Percentiles rank a stretch among this genome's conserved stretches.
phyloP scores from a whole-genome alignment of 1,140 invertebrate genomes.

The Diabrotica undecimpunctata region DNA sequence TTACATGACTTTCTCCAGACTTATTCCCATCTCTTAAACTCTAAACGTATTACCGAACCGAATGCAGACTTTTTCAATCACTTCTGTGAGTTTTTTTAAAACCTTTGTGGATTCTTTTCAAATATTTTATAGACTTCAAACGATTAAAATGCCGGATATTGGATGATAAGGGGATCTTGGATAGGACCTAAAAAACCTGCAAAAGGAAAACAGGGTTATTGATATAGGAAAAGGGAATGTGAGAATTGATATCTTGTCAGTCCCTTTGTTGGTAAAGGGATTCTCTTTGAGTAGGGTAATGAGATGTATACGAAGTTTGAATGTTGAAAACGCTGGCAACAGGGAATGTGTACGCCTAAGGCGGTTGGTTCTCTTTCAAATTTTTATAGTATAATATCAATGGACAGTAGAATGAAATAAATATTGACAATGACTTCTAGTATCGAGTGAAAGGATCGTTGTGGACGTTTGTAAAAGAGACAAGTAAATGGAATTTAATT shows the following conservation, averaged over 20 bases:
- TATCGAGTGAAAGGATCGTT: not conserved
- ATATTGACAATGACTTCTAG: not conserved
- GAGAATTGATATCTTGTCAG: slow-evolving; percentile 2
- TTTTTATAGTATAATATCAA: not conserved
- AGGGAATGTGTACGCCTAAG: not conserved
- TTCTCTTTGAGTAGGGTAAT: slow-evolving; percentile 2
- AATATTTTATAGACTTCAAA: slow-evolving; percentile 1
- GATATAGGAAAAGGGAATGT: not conserved
- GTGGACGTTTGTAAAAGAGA: too few relatives aligned
- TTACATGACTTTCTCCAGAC: too few relatives aligned
- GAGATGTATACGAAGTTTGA: slow-evolving; percentile 2
- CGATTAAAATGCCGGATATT: slow-evolving; percentile 2
- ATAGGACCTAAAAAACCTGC: not conserved
- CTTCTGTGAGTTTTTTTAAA: not conserved
- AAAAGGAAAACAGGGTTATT: slow-evolving; percentile 2
- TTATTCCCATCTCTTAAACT: too few relatives aligned
- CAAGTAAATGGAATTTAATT: too few relatives aligned
- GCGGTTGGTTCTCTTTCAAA: not conserved
- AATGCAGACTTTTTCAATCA: too few relatives aligned
- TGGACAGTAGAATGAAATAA: not conserved
- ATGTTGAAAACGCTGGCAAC: not conserved
- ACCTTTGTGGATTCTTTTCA: not conserved
- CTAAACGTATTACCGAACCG: too few relatives aligned
- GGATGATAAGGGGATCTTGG: slow-evolving; percentile 1
- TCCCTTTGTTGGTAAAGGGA: slow-evolving; percentile 2